Evolutionary conservation across 92 coral and sea anemone species (phyloP), one percentile per base, ranked within the genome.

Genomic region (Plumapathes pennacea): DNA sequence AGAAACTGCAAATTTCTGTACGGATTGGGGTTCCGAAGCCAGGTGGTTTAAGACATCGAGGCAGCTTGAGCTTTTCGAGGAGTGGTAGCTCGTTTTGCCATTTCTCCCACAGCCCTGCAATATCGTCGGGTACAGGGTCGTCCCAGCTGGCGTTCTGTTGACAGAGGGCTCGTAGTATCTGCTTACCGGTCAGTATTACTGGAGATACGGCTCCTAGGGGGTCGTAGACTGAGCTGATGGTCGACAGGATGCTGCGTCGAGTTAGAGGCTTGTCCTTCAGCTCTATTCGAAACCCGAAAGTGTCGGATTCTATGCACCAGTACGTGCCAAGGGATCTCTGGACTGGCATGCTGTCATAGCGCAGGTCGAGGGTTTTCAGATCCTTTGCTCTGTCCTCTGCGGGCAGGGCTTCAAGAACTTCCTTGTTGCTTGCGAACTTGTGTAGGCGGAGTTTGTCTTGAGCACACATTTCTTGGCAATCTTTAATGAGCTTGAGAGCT

Each of bases 221-320:
- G 48, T 80, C 81, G 43, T 80, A 72, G 0, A 72, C 71, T 5
- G 75, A 72, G 37, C 76, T 62, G 44, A 64, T 46, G 0, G 70
- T 63, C 8, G 75, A 79, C 12, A 79, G 69, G 19, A 79, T 64
- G 25, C 86, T 80, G 7, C 75, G 58, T 7, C 86, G 64, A 14
- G 74, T 72, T 12, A 58, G 50, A 17, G 79, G 85, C 19, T 70
- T 78, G 72, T 78, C 85, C 27, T 51, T 60, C 29, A 78, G 74
- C 40, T 70, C 58, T 43, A 71, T 71, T 8, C 52, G 47, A 54
- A 78, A 78, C 20, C 72, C 78, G 3, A 78, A 43, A n/a, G 86
- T 56, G 46, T 79, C 86, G 6, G 69, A 44, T 38, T 79, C 80
- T 27, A 79, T 71, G 32, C 69, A 62, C 80, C 86, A 79, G 21